phyloP scores from a whole-genome alignment of 2,113 vertebrate species.

The Syrrhaptes paradoxus region DNA sequence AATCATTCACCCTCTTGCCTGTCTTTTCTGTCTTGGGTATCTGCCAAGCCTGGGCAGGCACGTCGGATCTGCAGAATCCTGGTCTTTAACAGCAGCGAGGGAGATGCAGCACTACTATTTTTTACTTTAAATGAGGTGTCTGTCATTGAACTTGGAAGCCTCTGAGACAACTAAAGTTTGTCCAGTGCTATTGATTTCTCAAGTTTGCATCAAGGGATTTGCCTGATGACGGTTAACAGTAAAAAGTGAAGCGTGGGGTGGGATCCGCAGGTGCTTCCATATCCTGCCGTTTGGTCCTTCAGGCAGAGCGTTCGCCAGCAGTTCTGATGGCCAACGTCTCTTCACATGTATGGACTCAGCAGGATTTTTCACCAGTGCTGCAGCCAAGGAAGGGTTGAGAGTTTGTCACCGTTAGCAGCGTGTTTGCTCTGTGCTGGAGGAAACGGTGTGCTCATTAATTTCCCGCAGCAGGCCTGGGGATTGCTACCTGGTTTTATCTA shows the following conservation, averaged over 20 bases:
- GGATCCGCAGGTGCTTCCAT: not conserved
- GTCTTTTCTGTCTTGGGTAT: not conserved
- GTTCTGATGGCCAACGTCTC: not conserved
- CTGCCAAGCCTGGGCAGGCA: not conserved
- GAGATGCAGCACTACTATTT: not conserved
- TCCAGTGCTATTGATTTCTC: not conserved
- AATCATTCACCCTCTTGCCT: not conserved
- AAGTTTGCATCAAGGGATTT: not conserved
- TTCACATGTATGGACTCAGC: not conserved
- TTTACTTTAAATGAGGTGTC: not conserved
- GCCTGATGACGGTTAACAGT: not conserved
- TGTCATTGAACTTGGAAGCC: not conserved
- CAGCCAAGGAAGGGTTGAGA: not conserved
- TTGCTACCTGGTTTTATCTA: not conserved
- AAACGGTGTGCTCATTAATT: not conserved
- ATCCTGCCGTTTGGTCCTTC: not conserved
- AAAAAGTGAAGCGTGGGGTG: not conserved
- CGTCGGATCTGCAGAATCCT: not conserved
- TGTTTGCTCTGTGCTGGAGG: not conserved
- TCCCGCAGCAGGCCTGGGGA: not conserved
- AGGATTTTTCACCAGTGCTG: not conserved
- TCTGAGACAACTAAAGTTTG: not conserved
- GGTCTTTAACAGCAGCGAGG: not conserved
- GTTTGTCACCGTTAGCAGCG: not conserved
- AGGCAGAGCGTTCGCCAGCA: rapidly evolving